phyloP scores from a whole-genome alignment of 2,113 vertebrate genomes.

The Vulpes lagopus region DNA sequence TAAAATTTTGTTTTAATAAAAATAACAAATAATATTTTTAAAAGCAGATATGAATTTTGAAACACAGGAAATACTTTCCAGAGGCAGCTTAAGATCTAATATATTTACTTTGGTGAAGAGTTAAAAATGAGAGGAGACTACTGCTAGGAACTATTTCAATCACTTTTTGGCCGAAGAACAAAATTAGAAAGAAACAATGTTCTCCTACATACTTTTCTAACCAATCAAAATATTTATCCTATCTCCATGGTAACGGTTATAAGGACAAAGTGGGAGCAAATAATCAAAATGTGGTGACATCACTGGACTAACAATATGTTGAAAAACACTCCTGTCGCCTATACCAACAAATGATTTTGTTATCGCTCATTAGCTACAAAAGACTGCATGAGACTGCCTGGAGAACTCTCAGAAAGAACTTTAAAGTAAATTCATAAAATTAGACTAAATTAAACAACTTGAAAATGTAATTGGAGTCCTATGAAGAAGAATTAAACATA shows the following conservation, averaged over 20 bases:
- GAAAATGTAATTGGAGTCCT: slow-evolving; percentile 28
- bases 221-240: slow-evolving; percentile 80
- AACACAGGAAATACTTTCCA: neutral
- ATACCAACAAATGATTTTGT: slow-evolving; percentile 71
- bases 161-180: slow-evolving; percentile 48
- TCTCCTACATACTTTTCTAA: neutral
- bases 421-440: slow-evolving; percentile 66
- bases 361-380: slow-evolving; percentile 31
- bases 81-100: neutral
- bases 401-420: slow-evolving; percentile 56
- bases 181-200: slow-evolving; percentile 31
- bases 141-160: neutral
- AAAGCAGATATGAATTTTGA: neutral
- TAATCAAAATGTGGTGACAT: slow-evolving; percentile 70
- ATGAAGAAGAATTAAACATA: slow-evolving; percentile 52
- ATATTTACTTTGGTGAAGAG: neutral
- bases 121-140: neutral
- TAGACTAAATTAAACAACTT: slow-evolving; percentile 48
- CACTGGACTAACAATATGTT: slow-evolving; percentile 61
- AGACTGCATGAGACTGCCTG: neutral
- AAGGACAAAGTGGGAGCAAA: slow-evolving; percentile 58
- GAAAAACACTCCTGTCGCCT: slow-evolving; percentile 71
- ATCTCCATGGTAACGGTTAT: slow-evolving; percentile 67
- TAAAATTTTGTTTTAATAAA: neutral
- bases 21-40: neutral